Evolutionary conservation across 1,140 invertebrate species (phyloP), one percentile per base, ranked within the genome.

Genomic region (Penaeus chinensis): DNA sequence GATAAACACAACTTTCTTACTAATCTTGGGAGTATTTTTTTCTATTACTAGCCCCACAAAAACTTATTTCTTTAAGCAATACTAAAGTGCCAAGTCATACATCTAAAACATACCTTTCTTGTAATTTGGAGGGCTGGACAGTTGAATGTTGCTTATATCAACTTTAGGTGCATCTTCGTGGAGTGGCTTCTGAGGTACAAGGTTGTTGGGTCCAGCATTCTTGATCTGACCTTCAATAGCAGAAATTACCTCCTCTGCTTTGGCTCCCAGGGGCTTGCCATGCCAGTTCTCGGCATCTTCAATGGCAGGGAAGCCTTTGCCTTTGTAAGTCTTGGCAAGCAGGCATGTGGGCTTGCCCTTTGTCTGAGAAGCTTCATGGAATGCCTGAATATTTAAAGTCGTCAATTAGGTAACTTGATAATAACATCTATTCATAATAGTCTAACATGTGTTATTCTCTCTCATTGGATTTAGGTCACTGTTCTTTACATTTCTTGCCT

Each of bases 281-380:
- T 99, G 99, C 98, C 98, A 99, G 92, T 99, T 98, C 77, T 98
- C 96, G 88, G 94, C 76, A 93, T 99, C 96, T 92, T 99, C 98
- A 91, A 99, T 97, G 60, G 94, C 94, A 91, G 81, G 95, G 92
- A 98, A 98, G 89, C 96, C 95, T 91, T 95, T 97, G 10, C 99
- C 99, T 93, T 99, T 99, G 92, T 95, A 98, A 0, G 99, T 99
- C 93, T 99, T 99, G 42, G 97, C 97, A 79, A 99, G 93, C 63
- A 99, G 94, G 77, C 97, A 98, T 22, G 98, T 98, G 47, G 99
- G 99, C 91, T 96, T 96, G 62, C 94, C 97, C 91, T 96, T 95
- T 0, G 95, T 95, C 42, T 92, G 92, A 47, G 95, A 93, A 2
- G 97, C 97, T 92, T 96, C 95, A 91, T 98, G 95, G 91, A 98